A percentile compares a stretch with the other conserved stretches of the same genome.
phyloP scores from a whole-genome alignment of 2,888 invertebrate genomes.

The Cosmia pyralina region DNA sequence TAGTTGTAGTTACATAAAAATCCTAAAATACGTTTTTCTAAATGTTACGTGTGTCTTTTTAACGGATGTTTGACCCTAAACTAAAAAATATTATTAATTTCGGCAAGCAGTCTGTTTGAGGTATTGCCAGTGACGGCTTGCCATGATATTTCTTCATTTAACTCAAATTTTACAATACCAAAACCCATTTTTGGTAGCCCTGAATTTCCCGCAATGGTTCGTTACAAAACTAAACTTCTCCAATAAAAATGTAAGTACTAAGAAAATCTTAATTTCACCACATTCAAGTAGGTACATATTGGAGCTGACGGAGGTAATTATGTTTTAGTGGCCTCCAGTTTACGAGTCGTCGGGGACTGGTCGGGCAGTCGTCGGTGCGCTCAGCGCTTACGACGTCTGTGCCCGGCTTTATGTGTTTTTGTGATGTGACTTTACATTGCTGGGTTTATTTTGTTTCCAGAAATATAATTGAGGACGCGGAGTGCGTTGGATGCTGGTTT shows the following conservation, averaged over 20 bases:
- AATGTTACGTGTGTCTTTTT: slow-evolving; percentile 7
- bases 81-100: neutral
- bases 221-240: slow-evolving; percentile 20
- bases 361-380: slow-evolving; percentile 53
- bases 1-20: slow-evolving; percentile 1
- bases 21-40: slow-evolving; percentile 15
- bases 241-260: slow-evolving; percentile 39
- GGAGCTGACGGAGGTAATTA: slow-evolving; percentile 70
- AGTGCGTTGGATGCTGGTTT: slow-evolving; percentile 18
- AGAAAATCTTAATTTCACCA: slow-evolving; percentile 51
- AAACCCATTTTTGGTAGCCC: neutral
- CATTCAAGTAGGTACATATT: slow-evolving; percentile 38
- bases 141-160: neutral
- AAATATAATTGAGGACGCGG: neutral
- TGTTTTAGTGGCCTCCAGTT: slow-evolving; percentile 71
- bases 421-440: slow-evolving; percentile 34
- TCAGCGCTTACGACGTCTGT: slow-evolving; percentile 50
- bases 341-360: slow-evolving; percentile 66
- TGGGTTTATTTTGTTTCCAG: slow-evolving; percentile 27
- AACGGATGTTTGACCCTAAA: neutral
- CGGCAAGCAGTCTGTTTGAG: neutral
- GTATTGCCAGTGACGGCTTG: neutral
- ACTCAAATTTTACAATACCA: neutral
- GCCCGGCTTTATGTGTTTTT: slow-evolving; percentile 38
- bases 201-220: neutral